These are phyloP conservation scores for Monochamus alternatus DNA, from an alignment of 2,888 invertebrate genomes.

Conservation along the genomic window DNA sequence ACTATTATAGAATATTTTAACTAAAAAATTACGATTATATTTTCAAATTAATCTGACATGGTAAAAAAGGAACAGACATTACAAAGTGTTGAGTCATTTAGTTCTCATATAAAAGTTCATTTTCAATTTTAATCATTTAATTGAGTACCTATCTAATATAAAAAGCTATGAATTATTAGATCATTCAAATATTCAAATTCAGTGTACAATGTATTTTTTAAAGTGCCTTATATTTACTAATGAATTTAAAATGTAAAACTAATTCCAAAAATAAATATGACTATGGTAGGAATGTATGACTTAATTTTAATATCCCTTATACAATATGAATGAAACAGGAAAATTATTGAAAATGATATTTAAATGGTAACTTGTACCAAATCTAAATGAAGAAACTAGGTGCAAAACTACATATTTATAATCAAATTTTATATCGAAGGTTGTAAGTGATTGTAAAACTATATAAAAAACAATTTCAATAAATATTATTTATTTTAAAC, in stretches of 20 bases:
- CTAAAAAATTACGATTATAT: background rate
- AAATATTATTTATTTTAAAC: too few relatives aligned
- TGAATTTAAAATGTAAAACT: background rate
- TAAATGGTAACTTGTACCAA: too few relatives aligned
- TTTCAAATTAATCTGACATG: conserved; percentile 21
- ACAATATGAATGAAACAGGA: background rate
- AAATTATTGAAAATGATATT: background rate
- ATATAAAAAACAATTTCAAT: too few relatives aligned
- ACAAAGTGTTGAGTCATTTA: conserved; percentile 38
- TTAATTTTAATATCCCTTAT: background rate
- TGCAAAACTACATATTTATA: too few relatives aligned
- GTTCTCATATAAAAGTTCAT: conserved; percentile 32
- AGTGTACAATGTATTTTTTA: conserved; percentile 14
- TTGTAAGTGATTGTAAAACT: too few relatives aligned
- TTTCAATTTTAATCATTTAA: conserved; percentile 34
- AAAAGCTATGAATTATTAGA: conserved; percentile 31
- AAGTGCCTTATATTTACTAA: background rate
- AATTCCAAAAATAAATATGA: conserved; percentile 5
- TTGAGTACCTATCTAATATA: conserved; percentile 29
- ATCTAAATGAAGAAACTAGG: too few relatives aligned
- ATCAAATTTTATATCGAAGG: too few relatives aligned
- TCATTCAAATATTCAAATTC: conserved; percentile 35
- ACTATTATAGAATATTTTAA: too few relatives aligned
- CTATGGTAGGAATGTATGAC: background rate
- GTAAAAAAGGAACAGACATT: conserved; percentile 23